Evolutionary conservation across 2,113 vertebrate species (phyloP).

Genomic region (Ceratotherium simum): DNA sequence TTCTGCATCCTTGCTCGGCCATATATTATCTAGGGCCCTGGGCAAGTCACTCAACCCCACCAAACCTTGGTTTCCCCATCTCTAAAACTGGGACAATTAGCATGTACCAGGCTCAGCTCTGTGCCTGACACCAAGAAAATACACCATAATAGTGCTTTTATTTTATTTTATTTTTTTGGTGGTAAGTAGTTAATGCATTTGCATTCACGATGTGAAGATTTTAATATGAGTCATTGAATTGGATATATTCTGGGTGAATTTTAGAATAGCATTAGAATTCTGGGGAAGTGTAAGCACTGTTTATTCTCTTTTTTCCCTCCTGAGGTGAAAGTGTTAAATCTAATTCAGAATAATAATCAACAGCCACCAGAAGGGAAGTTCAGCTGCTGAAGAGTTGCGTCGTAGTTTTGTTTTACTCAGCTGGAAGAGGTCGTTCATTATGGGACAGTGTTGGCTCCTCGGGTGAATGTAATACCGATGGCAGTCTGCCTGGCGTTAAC

Average conservation of each 20-base stretch:
- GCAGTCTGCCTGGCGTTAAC: conserved; percentile 20
- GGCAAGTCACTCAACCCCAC: neutral
- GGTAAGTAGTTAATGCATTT: neutral
- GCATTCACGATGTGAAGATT: neutral
- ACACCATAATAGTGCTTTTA: neutral
- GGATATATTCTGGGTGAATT: neutral
- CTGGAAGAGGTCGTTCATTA: conserved; percentile 69
- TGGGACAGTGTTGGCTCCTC: neutral
- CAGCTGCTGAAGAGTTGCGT: neutral
- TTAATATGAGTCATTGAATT: neutral
- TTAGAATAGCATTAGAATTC: neutral
- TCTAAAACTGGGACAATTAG: neutral
- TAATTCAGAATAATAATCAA: conserved; percentile 72
- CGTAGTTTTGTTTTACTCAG: conserved; percentile 59
- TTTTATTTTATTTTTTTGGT: neutral
- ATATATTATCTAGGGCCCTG: no score
- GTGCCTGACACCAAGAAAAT: neutral
- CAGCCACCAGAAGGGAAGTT: conserved; percentile 53
- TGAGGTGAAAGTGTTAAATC: conserved; percentile 36
- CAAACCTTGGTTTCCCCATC: neutral
- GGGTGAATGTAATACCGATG: neutral
- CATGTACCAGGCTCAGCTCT: neutral
- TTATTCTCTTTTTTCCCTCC: neutral
- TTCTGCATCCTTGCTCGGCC: neutral
- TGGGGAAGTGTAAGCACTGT: conserved; percentile 10